phyloP scores from a whole-genome alignment of 2,113 vertebrate genomes.

The Nycticryphes semicollaris region DNA sequence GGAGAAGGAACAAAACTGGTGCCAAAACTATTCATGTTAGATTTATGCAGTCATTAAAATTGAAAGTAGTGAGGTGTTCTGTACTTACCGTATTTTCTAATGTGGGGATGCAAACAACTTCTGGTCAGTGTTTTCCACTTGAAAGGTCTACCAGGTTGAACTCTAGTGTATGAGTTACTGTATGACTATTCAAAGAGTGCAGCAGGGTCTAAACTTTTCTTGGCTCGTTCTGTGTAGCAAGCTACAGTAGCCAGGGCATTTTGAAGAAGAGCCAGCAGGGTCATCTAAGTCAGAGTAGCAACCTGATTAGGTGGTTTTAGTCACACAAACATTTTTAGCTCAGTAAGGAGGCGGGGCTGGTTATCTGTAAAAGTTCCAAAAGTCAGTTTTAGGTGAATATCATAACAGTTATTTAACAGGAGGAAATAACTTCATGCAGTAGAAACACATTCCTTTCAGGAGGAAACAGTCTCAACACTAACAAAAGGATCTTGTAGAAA shows the following conservation, averaged over 20 bases:
- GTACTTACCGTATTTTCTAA: accelerated
- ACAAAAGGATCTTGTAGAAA: background rate
- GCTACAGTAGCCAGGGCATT: background rate
- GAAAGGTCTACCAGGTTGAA: background rate
- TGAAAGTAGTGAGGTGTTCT: background rate
- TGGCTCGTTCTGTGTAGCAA: background rate
- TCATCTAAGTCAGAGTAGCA: background rate
- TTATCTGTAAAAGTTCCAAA: background rate
- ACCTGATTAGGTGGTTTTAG: background rate
- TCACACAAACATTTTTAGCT: background rate
- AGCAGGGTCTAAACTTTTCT: background rate
- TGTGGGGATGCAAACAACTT: background rate
- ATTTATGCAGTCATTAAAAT: background rate
- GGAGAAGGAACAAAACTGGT: background rate
- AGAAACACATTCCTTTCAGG: background rate
- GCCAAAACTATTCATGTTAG: background rate
- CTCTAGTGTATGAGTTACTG: background rate
- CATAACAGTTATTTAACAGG: background rate
- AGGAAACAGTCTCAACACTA: background rate
- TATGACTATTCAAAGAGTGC: background rate
- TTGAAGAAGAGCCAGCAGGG: background rate
- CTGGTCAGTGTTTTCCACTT: background rate
- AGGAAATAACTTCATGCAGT: background rate
- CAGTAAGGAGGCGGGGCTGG: background rate
- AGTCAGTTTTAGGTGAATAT: background rate